Evolutionary conservation across 2,113 vertebrate genomes (phyloP).

Genomic region (Xenus cinereus): DNA sequence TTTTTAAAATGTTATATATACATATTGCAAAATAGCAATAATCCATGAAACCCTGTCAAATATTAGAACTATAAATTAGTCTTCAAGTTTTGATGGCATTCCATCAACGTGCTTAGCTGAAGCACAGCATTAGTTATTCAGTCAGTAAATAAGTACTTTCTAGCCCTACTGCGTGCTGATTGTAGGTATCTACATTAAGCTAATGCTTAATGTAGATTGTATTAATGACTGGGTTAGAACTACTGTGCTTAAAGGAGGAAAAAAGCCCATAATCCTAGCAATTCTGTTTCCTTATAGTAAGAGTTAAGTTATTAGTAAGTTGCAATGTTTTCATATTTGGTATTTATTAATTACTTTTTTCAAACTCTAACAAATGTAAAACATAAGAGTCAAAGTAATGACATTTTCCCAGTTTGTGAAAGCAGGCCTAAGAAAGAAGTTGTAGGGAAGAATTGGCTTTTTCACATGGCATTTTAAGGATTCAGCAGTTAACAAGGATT

Average conservation of each 20-base stretch:
- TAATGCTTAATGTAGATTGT: not conserved
- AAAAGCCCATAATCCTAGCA: not conserved
- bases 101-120: not conserved
- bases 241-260: not conserved
- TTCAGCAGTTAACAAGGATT: not conserved
- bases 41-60: not conserved
- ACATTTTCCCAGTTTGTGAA: not conserved
- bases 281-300: not conserved
- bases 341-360: not conserved
- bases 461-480: not conserved
- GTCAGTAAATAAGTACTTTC: not conserved
- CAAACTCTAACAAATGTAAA: not conserved
- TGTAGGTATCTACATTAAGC: not conserved
- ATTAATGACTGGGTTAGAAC: not conserved
- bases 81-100: not conserved
- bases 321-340: not conserved
- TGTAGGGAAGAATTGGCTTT: not conserved
- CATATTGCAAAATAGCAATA: not conserved
- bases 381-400: not conserved
- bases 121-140: not conserved
- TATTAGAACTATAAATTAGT: not conserved
- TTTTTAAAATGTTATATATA: not conserved
- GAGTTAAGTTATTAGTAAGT: not conserved
- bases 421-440: not conserved
- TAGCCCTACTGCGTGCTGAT: not conserved